Evolutionary conservation across 1,140 invertebrate species (phyloP).

Genomic region (Eurytemora carolleeae): DNA sequence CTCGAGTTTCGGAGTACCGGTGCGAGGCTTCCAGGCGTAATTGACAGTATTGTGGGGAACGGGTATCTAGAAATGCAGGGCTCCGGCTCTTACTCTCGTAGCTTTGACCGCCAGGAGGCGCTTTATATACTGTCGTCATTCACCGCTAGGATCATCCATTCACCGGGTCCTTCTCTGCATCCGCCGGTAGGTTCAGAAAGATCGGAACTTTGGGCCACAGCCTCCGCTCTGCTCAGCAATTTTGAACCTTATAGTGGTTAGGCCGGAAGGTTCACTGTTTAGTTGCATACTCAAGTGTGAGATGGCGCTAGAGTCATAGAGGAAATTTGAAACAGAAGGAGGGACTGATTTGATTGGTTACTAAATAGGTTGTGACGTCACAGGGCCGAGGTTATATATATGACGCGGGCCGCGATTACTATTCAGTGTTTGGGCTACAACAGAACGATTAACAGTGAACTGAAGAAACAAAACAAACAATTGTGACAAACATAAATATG

Average conservation of each 20-base stretch:
- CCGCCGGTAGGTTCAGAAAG: too few relatives aligned
- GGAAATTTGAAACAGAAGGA: conserved; percentile 11
- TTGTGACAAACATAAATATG: conserved; percentile 1
- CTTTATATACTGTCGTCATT: background rate
- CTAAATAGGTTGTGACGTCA: conserved; percentile 12
- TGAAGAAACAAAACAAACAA: too few relatives aligned
- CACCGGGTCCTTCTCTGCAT: too few relatives aligned
- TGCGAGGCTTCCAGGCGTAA: too few relatives aligned
- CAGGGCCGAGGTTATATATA: conserved; percentile 3
- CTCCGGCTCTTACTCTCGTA: background rate
- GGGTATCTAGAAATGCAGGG: background rate
- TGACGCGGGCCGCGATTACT: conserved; percentile 1
- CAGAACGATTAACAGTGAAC: background rate
- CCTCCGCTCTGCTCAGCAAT: too few relatives aligned
- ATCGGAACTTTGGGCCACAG: too few relatives aligned
- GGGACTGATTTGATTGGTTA: conserved; percentile 9
- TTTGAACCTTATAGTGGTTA: too few relatives aligned
- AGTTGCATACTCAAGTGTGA: background rate
- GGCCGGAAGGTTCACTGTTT: too few relatives aligned
- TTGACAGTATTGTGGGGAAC: background rate
- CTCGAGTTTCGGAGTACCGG: too few relatives aligned
- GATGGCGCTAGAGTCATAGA: conserved; percentile 7
- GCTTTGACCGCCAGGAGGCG: background rate
- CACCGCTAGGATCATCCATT: too few relatives aligned
- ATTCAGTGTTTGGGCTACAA: background rate